Evolutionary conservation across 2,113 vertebrate species (phyloP).

Genomic region (Ahaetulla prasina): DNA sequence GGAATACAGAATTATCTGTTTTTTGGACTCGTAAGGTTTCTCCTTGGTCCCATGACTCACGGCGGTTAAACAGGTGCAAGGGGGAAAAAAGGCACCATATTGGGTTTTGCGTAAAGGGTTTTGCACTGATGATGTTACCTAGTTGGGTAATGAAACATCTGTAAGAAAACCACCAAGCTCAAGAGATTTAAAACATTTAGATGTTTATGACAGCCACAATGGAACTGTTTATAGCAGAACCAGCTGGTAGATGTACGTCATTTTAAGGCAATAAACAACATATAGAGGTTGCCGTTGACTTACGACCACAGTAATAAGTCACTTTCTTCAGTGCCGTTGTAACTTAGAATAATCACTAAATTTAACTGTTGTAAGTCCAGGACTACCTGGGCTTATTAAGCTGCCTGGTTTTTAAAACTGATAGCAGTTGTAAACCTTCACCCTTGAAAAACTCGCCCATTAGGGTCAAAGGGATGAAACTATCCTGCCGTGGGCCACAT

Average conservation of each 20-base stretch:
- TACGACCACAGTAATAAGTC: too few relatives aligned
- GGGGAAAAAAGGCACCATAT: not conserved
- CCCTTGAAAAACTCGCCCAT: not conserved
- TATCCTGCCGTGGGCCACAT: not conserved
- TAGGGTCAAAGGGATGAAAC: not conserved
- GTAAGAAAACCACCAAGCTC: too few relatives aligned
- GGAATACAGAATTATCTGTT: not conserved
- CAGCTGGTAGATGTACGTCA: not conserved
- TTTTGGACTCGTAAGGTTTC: not conserved
- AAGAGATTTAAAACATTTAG: too few relatives aligned
- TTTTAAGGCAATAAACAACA: not conserved
- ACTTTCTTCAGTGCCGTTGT: too few relatives aligned
- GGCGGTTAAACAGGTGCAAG: not conserved
- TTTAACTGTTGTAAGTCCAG: not conserved
- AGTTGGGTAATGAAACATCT: too few relatives aligned
- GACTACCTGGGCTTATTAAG: not conserved
- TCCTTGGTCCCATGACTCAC: not conserved
- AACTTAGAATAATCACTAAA: not conserved
- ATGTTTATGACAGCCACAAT: not conserved
- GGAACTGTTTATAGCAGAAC: not conserved
- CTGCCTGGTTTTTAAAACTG: not conserved
- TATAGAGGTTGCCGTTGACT: too few relatives aligned
- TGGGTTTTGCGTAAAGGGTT: not conserved
- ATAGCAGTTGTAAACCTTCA: not conserved
- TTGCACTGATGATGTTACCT: not conserved